Base-by-base conservation (phyloP, 2,113 vertebrate genomes). In the Aptenodytes patagonicus region DNA sequence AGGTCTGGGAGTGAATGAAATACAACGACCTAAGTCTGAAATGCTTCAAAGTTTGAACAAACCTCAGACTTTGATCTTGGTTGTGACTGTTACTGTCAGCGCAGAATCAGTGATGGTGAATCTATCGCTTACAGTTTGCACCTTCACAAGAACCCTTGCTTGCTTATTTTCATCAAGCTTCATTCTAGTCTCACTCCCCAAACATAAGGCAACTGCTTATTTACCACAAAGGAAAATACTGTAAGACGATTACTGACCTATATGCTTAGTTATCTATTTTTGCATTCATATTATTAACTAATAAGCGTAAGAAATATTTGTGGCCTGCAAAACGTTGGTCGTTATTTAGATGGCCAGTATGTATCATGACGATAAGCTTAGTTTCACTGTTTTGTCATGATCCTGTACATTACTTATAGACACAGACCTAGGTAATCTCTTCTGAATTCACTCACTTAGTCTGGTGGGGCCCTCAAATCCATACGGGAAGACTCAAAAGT, bases 51-150 rank as follows among this genome's bases (percentile, higher is more conserved):
- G 3, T 55, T 22, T 78, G 51, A 78, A 28, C 38, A 73, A 62
- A 58, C 17, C 25, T 72, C 57, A 47, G 34, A 29, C 40, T 57
- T 76, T 54, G 21, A 61, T 78, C 46, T 36, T 77, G 62, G 17
- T 24, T 57, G 18, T 51, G 60, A 70, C 6, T 69, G 29, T 36
- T 69, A 24, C 29, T 20, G 13, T 60, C 49, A 46, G 17, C 0
- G 2, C 49, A 57, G 58, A 38, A 44, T 25, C 34, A 8, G 38
- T 7, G 18, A 44, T 34, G 38, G 6, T 19, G 32, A 73, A 54
- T 47, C 47, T 77, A 13, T 38, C 0, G 0, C 34, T 54, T 81
- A 26, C 13, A 32, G 8, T 64, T 47, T 61, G 7, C 10, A n/a
- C n/a, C 21, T 54, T 52, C 54, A 17, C 0, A 6, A 46, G 14